These are phyloP conservation scores for Rhinella marina DNA, from an alignment of 2,797 vertebrate species.

Conservation along the genomic window DNA sequence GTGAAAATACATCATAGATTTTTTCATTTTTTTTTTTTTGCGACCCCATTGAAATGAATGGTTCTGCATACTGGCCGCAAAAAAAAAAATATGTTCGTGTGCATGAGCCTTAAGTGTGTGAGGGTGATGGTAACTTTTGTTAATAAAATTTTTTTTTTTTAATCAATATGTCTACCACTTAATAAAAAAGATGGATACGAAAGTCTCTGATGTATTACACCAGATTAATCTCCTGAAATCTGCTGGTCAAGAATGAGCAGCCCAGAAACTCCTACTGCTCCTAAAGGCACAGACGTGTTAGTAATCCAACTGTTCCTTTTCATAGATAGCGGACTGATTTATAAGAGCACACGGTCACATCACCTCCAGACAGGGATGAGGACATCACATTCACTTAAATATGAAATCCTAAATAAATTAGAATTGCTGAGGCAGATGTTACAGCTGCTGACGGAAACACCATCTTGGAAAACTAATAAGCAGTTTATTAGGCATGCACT, in stretches of 20 bases:
- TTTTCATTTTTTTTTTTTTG: too few relatives aligned
- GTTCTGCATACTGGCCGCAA: too few relatives aligned
- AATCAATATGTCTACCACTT: too few relatives aligned
- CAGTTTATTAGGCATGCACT: constrained; percentile 30
- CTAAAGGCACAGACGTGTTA: background rate
- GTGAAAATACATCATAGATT: too few relatives aligned
- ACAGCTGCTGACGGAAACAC: constrained; percentile 46
- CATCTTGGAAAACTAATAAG: constrained; percentile 43
- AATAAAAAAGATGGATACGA: too few relatives aligned
- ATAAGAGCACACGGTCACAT: constrained; percentile 40
- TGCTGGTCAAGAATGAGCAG: constrained; percentile 8
- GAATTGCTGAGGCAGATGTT: constrained; percentile 45
- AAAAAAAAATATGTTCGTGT: too few relatives aligned
- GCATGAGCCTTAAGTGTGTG: too few relatives aligned
- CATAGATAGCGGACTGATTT: constrained; percentile 30
- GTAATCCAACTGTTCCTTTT: background rate
- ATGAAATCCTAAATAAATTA: constrained; percentile 48
- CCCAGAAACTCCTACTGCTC: background rate
- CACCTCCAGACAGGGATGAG: background rate
- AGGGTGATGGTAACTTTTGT: too few relatives aligned
- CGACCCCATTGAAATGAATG: too few relatives aligned
- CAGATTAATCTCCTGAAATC: background rate
- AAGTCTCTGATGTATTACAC: background rate
- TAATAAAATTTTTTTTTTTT: too few relatives aligned
- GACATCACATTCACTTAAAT: constrained; percentile 49